Evolutionary conservation across 1,140 invertebrate genomes (phyloP).

Genomic region (Asobara japonica): DNA sequence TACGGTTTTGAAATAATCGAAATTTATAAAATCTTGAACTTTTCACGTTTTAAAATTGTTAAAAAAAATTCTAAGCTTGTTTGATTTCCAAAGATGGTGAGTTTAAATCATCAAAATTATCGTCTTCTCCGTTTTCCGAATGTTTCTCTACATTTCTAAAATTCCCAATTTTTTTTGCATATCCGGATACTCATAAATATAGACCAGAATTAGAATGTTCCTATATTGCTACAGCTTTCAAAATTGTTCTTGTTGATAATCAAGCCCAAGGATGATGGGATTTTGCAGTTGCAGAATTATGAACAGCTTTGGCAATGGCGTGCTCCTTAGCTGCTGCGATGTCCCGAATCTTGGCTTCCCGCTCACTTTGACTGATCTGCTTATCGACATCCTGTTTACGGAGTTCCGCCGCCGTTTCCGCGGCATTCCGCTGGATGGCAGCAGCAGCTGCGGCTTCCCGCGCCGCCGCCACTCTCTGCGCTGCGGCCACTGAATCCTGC

Average conservation of each 20-base stretch:
- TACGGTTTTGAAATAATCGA: too few relatives aligned
- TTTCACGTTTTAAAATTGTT: too few relatives aligned
- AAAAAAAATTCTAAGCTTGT: too few relatives aligned
- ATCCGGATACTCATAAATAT: too few relatives aligned
- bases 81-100: too few relatives aligned
- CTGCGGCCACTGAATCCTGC: constrained; percentile 62
- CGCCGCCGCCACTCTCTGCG: constrained; percentile 61
- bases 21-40: too few relatives aligned
- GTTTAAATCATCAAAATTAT: too few relatives aligned
- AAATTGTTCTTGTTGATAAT: neutral
- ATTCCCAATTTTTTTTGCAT: too few relatives aligned
- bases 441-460: constrained; percentile 32
- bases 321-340: constrained; percentile 61
- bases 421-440: constrained; percentile 55
- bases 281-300: constrained; percentile 50
- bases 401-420: constrained; percentile 61
- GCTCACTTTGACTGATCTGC: constrained; percentile 60
- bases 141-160: too few relatives aligned
- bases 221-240: too few relatives aligned
- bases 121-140: too few relatives aligned
- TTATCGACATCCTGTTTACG: constrained; percentile 64
- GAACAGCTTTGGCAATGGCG: constrained; percentile 57
- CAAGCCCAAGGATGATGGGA: constrained; percentile 55
- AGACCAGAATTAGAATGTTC: too few relatives aligned
- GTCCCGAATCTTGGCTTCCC: constrained; percentile 61